Evolutionary conservation across 2,888 invertebrate genomes (phyloP), one percentile per base, ranked within the genome.

Genomic region (Labia minor): DNA sequence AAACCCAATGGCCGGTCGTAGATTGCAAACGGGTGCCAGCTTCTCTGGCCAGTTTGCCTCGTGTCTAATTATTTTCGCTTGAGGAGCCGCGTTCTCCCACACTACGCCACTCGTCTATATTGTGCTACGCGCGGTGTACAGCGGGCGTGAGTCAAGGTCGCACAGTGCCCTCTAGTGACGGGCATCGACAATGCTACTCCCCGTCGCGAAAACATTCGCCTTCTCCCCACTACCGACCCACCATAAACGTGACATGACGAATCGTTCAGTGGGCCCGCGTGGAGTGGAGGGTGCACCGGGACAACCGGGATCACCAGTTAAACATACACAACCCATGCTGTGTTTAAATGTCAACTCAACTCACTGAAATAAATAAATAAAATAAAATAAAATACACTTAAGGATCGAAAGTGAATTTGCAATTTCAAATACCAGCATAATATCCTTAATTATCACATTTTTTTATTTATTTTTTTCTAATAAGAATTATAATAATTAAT

Each of bases 61-160:
- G 49, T 14, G 49, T 49, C n/a, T 49, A 49, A 49, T 49, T 49
- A 49, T 49, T 49, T 49, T 49, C 49, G 49, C 49, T 33, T 33
- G 33, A 6, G 6, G 33, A 33, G 33, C 33, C 33, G 6, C 11
- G 33, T n/a, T 26, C 49, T 49, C 49, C 49, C n/a, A 33, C 33
- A 33, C 33, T 11, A 33, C n/a, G n/a, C n/a, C n/a, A 3, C 26
- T 26, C 26, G 26, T 26, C 26, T 26, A 26, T 49, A 49, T 49
- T 49, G 49, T 49, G 16, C 49, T 49, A 14, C 14, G 49, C 14
- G 49, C 16, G 4, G 33, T n/a, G 49, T 16, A 16, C n/a, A 49
- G 37, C 21, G 49, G 67, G 72, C 81, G 77, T 76, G 83, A 85
- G 85, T 86, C 86, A 86, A 86, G 86, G 86, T 82, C 85, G 85